Evolutionary conservation across 2,888 invertebrate genomes (phyloP).

Genomic region (Kryphioiulus occultus): DNA sequence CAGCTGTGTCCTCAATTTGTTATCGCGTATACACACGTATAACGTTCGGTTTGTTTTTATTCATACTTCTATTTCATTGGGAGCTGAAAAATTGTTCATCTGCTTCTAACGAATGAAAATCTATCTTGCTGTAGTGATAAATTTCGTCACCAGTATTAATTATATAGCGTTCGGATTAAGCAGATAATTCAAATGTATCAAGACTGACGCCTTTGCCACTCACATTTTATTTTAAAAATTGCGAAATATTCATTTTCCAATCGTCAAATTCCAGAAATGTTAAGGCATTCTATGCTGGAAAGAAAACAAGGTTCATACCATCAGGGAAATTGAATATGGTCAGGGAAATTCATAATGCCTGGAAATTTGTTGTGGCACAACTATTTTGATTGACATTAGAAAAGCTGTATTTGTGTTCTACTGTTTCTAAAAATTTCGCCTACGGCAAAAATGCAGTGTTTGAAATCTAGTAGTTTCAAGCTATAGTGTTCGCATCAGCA

Average conservation of each 20-base stretch:
- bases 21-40: neutral
- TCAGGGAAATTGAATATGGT: too few species aligned
- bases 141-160: neutral
- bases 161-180: neutral
- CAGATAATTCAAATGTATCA: neutral
- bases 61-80: neutral
- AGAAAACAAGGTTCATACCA: too few species aligned
- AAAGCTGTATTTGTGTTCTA: too few species aligned
- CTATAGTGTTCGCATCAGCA: too few species aligned
- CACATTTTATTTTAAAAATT: neutral
- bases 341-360: too few species aligned
- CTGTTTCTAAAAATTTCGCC: too few species aligned
- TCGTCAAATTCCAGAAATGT: neutral
- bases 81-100: conserved; percentile 26
- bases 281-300: neutral
- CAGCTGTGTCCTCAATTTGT: conserved; percentile 39
- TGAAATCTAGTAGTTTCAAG: too few species aligned
- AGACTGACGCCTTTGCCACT: neutral
- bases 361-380: too few species aligned
- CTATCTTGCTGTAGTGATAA: neutral
- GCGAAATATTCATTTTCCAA: neutral
- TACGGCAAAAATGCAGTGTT: too few species aligned
- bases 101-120: neutral
- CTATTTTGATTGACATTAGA: too few species aligned
- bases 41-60: neutral